Base-by-base conservation (phyloP, 2,888 invertebrate genomes). In the Parasteatoda lunata region DNA sequence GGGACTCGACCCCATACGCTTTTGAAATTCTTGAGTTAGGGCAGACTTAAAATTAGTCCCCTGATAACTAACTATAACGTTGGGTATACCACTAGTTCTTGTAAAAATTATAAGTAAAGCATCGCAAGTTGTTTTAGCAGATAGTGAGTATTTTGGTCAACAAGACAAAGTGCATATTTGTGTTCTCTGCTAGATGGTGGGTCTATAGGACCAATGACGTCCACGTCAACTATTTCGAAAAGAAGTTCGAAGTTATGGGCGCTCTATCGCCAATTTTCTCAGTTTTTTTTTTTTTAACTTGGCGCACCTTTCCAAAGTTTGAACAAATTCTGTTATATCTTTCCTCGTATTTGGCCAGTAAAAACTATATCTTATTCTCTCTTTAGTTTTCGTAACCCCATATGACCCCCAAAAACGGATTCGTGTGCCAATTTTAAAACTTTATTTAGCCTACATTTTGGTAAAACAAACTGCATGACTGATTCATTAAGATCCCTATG, bases 1-100 rank as follows among this genome's bases (percentile, higher is more conserved):
- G 8, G 71, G 59, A 70, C 9, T 15, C 4, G 64, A 11, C 5
- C 49, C 54, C 5, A 69, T 15, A 2, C 48, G 4, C 5, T 6
- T 52, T 3, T 69, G 7, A 45, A 77, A 69, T 47, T 77, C n/a
- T n/a, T n/a, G n/a, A n/a, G n/a, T n/a, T n/a, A n/a, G n/a, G n/a
- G n/a, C n/a, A n/a, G n/a, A n/a, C 77, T 13, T 78, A 47, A 54
- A 78, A 15, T 78, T 78, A 7, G 30, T 71, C 6, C 78, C 48
- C 52, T 78, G 73, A 45, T 73, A 52, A 45, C 52, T 73, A 4
- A 8, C 30, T 5, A 73, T 73, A 30, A 54, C 30, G 48, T 70
- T 48, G 0, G 70, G 48, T 0, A 78, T 64, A 7, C 59, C n/a
- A n/a, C n/a, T n/a, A 4, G n/a, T 59, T 59, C 71, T 54, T 45